Evolutionary conservation across 2,113 vertebrate species (phyloP), one percentile per base, ranked within the genome.

Genomic region (Syngnathus scovelli): DNA sequence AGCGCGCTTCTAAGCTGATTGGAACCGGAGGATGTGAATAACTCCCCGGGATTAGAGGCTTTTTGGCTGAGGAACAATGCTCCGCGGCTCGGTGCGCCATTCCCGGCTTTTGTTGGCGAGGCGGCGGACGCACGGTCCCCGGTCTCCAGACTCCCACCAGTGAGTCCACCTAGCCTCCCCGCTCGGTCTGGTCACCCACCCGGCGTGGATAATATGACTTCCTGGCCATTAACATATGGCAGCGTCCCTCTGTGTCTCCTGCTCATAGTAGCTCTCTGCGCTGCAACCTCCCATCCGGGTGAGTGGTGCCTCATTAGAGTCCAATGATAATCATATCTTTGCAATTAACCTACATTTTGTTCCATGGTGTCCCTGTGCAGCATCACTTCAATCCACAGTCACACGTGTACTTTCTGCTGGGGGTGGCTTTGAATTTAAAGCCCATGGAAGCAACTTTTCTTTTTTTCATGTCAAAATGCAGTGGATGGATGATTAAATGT

Each of bases 171-270:
- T 67, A 62, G 62, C 64, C 77, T 74, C 78, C 76, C 72, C 63
- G 72, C 75, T 80, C 68, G 62, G 80, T 63, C 77, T 67, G 73
- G 59, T 76, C 71, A 16, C 15, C 72, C 74, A 62, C 76, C 65
- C 83, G 73, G 81, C 56, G 86, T 75, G 89, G 79, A 80, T 68
- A 89, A 82, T 77, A 90, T 92, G 91, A 91, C 87, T 87, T 84
- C 90, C 87, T 88, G 91, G 83, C 81, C 83, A 68, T 85, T 75
- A 62, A 68, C 66, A 68, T 69, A 74, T 86, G 76, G 79, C 78
- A 78, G 77, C 78, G 78, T 85, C 76, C 74, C 71, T 78, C 84
- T 83, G 78, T 74, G 76, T 76, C 67, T 84, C 64, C 69, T 85
- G 77, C 77, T 90, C 59, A 44, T 66, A 67, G 58, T 72, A 69